phyloP scores from a whole-genome alignment of 2,113 vertebrate species.

The Beaufortia kweichowensis region DNA sequence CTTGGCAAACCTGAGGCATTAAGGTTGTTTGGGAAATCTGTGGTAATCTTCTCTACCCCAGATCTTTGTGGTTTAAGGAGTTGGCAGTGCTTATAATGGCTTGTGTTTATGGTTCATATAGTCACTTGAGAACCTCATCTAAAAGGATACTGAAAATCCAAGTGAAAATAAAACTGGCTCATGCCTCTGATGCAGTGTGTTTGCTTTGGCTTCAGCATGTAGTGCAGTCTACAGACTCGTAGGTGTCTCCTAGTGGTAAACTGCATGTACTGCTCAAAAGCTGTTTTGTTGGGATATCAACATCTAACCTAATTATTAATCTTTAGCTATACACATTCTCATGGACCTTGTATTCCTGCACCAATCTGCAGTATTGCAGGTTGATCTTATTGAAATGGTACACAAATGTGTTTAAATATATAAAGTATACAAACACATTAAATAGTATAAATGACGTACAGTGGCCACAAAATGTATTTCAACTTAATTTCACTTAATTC shows the following conservation, averaged over 20 bases:
- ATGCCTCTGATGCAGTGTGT: constrained; percentile 15
- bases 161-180: constrained; percentile 6
- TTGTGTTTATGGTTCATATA: constrained; percentile 29
- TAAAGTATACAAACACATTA: too few relatives aligned
- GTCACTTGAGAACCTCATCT: constrained; percentile 18
- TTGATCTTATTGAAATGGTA: too few relatives aligned
- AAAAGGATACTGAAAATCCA: constrained; percentile 17
- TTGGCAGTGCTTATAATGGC: constrained; percentile 15
- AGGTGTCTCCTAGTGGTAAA: constrained; percentile 24
- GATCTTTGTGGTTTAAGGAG: constrained; percentile 28
- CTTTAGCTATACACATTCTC: too few relatives aligned
- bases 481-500: too few relatives aligned
- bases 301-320: too few relatives aligned
- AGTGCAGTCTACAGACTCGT: constrained; percentile 12
- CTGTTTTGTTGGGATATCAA: background rate
- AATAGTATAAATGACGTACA: too few relatives aligned
- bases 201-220: constrained; percentile 8
- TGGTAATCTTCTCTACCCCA: constrained; percentile 27
- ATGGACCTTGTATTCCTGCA: too few relatives aligned
- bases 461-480: too few relatives aligned
- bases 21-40: constrained; percentile 37
- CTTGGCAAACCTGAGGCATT: constrained; percentile 36
- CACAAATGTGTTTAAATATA: too few relatives aligned
- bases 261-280: background rate
- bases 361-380: too few relatives aligned